Conservation (phyloP, 2,797 vertebrate species). For the Thalassophryne amazonica region DNA sequence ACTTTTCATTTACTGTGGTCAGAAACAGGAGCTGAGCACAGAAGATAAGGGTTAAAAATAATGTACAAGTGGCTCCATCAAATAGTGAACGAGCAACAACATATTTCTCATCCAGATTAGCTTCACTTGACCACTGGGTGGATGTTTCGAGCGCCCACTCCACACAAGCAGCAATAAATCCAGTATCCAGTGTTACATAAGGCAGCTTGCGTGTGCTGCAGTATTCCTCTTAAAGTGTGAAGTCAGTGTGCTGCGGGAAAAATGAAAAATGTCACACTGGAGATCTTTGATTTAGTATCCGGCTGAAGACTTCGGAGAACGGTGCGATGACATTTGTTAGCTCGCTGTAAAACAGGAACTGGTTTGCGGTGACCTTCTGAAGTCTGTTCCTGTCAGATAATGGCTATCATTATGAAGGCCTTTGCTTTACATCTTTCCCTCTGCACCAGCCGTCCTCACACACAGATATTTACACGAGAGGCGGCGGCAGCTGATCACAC, state of each 20-base stretch:
- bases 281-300: conserved; percentile 30
- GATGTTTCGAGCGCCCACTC: conserved; percentile 33
- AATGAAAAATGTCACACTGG: conserved; percentile 31
- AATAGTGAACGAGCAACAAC: conserved; percentile 6
- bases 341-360: conserved; percentile 40
- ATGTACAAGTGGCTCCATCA: neutral
- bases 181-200: conserved; percentile 54
- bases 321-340: conserved; percentile 43
- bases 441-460: conserved; percentile 7
- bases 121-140: conserved; percentile 30
- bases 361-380: conserved; percentile 56
- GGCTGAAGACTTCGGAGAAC: conserved; percentile 30
- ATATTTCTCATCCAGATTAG: conserved; percentile 14
- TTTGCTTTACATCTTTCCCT: conserved; percentile 36
- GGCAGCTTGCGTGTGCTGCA: conserved; percentile 17
- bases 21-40: too few species aligned
- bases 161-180: conserved; percentile 49
- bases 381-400: conserved; percentile 61
- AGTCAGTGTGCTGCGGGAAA: conserved; percentile 5
- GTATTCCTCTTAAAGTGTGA: conserved; percentile 9
- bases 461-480: conserved; percentile 22
- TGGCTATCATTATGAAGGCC: conserved; percentile 51
- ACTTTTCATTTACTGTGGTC: too few species aligned
- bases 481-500: conserved; percentile 1
- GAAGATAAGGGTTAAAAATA: too few species aligned